Base-by-base conservation (phyloP, 1,140 invertebrate genomes). In the Acyrthosiphon pisum region DNA sequence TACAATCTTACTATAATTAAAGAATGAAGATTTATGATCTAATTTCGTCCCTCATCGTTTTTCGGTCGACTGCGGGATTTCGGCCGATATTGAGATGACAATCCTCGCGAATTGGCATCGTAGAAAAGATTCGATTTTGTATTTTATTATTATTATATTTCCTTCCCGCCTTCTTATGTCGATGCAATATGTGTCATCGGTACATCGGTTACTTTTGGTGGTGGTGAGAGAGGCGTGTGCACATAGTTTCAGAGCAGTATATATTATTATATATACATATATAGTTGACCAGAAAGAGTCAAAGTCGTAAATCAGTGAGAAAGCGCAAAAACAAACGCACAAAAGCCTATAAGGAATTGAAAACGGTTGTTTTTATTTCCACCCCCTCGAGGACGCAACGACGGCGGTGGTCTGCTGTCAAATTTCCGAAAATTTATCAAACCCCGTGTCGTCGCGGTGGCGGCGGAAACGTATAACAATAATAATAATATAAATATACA, bases 351-450 rank as follows among this genome's bases (percentile, higher is more conserved):
- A 44, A 91, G 90, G 56, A 91, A 91, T 91, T 91, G 90, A 91
- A 60, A 91, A 91, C 90, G 44, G 60, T 76, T 68, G 60, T 91
- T 91, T 91, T 76, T 68, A 41, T 91, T 68, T 44, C 26, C 53
- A 41, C 7, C 56, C 30, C n/a, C 56, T 44, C 35, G 11, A 23
- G 23, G 89, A 41, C 18, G 30, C 22, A 37, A 37, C 23, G 37
- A 4, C 35, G 14, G 37, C 41, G 37, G 37, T 6, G 30, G 56
- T 60, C 0, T 44, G 56, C 90, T 91, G 90, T 91, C 90, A 46
- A 68, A 91, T 91, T 91, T 68, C 23, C 60, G 90, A 44, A 68
- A 91, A 91, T 91, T 60, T 91, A 91, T 91, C 60, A 91, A 91
- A 18, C 53, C 30, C 26, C 41, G 41, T 76, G 30, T 89, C 87